Percentiles rank a stretch among this genome's conserved stretches.
Evolutionary conservation across 2,113 vertebrate genomes (phyloP).

Genomic region (Osmerus eperlanus): DNA sequence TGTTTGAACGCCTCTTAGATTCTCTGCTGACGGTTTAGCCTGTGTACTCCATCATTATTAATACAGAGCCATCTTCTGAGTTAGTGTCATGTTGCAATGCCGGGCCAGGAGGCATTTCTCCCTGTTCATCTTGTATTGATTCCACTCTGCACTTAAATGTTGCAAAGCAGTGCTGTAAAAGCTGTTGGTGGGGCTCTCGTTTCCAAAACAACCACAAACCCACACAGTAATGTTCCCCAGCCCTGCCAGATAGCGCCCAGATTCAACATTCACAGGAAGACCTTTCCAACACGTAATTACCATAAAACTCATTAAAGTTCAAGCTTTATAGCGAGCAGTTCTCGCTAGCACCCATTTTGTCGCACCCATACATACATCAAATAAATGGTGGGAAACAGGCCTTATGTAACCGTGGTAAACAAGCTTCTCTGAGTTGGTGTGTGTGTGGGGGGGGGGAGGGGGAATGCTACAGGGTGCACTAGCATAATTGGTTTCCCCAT

Average conservation of each 20-base stretch:
- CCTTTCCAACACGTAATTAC: conserved; percentile 55
- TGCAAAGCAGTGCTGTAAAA: conserved; percentile 44
- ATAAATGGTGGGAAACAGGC: conserved; percentile 32
- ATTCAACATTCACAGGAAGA: conserved; percentile 25
- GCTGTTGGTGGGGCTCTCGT: conserved; percentile 30
- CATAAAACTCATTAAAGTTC: conserved; percentile 63
- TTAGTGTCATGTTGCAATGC: conserved; percentile 39
- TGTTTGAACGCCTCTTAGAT: background rate
- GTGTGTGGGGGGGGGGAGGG: background rate
- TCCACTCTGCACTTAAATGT: conserved; percentile 36
- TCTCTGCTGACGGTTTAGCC: background rate
- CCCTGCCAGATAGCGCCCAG: conserved; percentile 14
- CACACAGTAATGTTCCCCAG: conserved; percentile 22
- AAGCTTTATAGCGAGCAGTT: conserved; percentile 25
- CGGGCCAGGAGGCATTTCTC: conserved; percentile 26
- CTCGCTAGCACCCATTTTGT: conserved; percentile 42
- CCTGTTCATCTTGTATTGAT: conserved; percentile 44
- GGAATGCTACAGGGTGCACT: conserved; percentile 41
- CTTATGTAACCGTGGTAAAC: conserved; percentile 53
- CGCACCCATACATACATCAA: conserved; percentile 53
- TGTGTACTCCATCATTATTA: conserved; percentile 31
- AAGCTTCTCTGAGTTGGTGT: conserved; percentile 40
- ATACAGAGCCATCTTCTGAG: conserved; percentile 39
- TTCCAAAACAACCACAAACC: background rate
- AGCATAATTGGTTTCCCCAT: conserved; percentile 45